A percentile compares a stretch with the other conserved stretches of the same genome.
phyloP scores from a whole-genome alignment of 2,113 vertebrate species.

The Colinus virginianus region DNA sequence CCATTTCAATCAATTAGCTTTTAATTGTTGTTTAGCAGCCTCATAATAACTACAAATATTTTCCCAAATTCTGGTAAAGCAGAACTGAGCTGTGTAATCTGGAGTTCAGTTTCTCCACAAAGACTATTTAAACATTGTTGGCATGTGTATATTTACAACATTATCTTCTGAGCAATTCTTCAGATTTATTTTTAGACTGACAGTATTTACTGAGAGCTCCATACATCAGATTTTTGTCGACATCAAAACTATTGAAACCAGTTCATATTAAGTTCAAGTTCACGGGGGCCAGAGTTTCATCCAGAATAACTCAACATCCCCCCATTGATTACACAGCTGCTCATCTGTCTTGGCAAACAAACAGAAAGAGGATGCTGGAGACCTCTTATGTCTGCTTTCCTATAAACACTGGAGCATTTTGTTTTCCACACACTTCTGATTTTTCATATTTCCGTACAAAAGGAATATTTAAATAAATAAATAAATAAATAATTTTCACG shows the following conservation, averaged over 20 bases:
- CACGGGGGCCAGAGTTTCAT: neutral
- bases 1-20: conserved; percentile 49
- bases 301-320: neutral
- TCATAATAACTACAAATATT: conserved; percentile 27
- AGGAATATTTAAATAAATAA: neutral
- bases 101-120: conserved; percentile 25
- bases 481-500: neutral
- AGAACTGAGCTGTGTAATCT: neutral
- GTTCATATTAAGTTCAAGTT: neutral
- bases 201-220: neutral
- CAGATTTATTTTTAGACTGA: conserved; percentile 29
- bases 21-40: conserved; percentile 37
- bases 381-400: neutral
- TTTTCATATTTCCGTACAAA: neutral
- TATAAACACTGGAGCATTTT: neutral
- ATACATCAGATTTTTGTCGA: neutral
- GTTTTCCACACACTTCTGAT: neutral
- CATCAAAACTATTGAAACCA: neutral
- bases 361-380: neutral
- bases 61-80: neutral
- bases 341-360: neutral
- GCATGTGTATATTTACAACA: neutral
- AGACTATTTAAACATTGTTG: conserved; percentile 25
- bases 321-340: neutral
- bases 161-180: conserved; percentile 25